Percentiles rank a stretch among this genome's conserved stretches.
Evolutionary conservation across 2,797 vertebrate species (phyloP).

Genomic region (Ficedula albicollis): DNA sequence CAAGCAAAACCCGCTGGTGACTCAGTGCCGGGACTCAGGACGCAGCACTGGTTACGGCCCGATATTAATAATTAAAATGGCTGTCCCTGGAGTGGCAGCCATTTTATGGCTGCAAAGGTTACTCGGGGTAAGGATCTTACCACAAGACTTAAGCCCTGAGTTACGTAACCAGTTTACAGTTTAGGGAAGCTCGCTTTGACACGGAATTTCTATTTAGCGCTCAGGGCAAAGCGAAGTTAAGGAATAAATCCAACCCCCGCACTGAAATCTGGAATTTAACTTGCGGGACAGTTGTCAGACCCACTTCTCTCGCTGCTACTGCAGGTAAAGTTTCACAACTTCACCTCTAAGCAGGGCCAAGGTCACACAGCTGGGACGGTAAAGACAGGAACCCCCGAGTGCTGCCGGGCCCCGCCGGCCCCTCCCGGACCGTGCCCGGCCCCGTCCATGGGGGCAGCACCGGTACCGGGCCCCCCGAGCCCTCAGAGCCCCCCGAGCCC

Average conservation of each 20-base stretch:
- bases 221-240: accelerated
- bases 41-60: accelerated
- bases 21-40: accelerated
- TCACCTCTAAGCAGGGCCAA: background rate
- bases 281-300: accelerated
- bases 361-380: background rate
- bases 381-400: accelerated
- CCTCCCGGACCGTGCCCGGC: too few species aligned
- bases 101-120: background rate
- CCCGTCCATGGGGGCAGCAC: too few species aligned
- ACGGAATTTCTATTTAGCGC: accelerated
- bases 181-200: background rate
- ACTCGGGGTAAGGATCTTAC: background rate
- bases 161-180: background rate
- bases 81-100: background rate
- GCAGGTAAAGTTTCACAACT: accelerated
- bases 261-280: accelerated
- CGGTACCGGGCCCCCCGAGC: too few species aligned
- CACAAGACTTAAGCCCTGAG: background rate
- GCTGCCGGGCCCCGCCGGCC: accelerated
- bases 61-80: constrained; percentile 15
- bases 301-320: accelerated
- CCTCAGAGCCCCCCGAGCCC: too few species aligned
- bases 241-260: accelerated
- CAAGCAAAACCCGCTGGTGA: accelerated